These are phyloP conservation scores for Martes martes DNA, from an alignment of 2,113 vertebrate genomes.

Conservation along the genomic window DNA sequence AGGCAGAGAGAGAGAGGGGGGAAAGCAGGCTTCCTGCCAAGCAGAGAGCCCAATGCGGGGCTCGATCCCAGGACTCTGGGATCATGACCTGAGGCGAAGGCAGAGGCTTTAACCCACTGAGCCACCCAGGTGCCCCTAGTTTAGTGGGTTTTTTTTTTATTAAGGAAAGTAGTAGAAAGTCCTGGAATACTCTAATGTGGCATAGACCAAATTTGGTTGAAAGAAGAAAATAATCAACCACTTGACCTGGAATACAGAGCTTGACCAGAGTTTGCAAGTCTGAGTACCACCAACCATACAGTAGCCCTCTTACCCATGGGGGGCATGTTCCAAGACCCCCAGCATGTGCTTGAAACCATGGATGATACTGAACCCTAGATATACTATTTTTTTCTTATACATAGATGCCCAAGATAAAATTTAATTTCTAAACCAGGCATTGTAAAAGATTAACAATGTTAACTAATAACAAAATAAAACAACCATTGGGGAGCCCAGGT, in stretches of 20 bases:
- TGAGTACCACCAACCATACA: background rate
- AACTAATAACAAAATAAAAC: background rate
- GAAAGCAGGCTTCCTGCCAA: too few relatives aligned
- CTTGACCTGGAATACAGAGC: background rate
- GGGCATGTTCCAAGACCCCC: background rate
- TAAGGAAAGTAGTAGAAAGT: background rate
- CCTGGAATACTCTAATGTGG: background rate
- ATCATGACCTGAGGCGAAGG: too few relatives aligned
- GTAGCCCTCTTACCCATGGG: background rate
- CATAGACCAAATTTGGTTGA: background rate
- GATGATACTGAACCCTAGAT: background rate
- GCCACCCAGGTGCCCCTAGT: too few relatives aligned
- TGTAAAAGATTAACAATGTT: background rate
- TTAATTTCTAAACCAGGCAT: background rate
- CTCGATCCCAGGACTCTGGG: too few relatives aligned
- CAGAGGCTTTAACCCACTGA: too few relatives aligned
- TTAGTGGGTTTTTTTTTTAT: background rate
- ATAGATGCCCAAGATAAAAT: background rate
- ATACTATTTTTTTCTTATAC: background rate
- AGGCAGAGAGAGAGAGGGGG: too few relatives aligned
- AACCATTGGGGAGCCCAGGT: too few relatives aligned
- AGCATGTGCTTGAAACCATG: background rate
- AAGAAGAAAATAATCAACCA: background rate
- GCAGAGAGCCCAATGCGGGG: too few relatives aligned
- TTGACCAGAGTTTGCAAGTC: background rate